Base-by-base conservation (phyloP, 2,888 invertebrate genomes). In the Amiota communis region DNA sequence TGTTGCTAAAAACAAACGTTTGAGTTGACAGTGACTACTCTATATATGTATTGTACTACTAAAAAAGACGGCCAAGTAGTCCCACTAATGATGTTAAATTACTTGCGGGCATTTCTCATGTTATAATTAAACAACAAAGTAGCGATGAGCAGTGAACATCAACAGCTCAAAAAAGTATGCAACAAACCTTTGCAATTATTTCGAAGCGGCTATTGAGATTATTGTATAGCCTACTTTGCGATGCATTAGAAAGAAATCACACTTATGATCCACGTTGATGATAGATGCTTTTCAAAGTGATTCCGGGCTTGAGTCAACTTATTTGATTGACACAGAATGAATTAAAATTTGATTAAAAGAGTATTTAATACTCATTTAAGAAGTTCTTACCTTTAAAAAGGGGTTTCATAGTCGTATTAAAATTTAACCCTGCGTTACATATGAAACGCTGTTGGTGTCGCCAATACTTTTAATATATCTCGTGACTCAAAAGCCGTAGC, bases 41-140 rank as follows among this genome's bases (percentile, higher is more conserved):
- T 23, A 23, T 23, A n/a, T n/a, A n/a, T n/a, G 23, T 23, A 23
- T 23, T 3, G 1, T 2, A 23, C 2, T 23, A 36, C 36, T 15
- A 53, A 59, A 59, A 59, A 59, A 59, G 17, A 70, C 57, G 13
- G 56, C 71, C 76, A 77, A 79, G 77, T 75, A 90, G 91, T 90
- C 90, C 36, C 90, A 91, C 91, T 92, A 91, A 88, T 88, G 88
- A 88, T 88, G 88, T 87, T 87, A 88, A 88, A 88, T 88, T 88
- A 88, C 88, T 86, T 85, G 83, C 87, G 87, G 88, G 87, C 85
- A 88, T 88, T 87, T 85, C 86, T 87, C 59, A 87, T 87, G 83
- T 84, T 86, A 88, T 88, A 87, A 88, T 87, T 86, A 84, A 83
- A 85, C 48, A 67, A 23, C 20, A 15, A 23, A n/a, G 67, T 68